Evolutionary conservation across 53 echinoderm and acorn worm genomes (phyloP).

Genomic region (Zoroaster sp.): DNA sequence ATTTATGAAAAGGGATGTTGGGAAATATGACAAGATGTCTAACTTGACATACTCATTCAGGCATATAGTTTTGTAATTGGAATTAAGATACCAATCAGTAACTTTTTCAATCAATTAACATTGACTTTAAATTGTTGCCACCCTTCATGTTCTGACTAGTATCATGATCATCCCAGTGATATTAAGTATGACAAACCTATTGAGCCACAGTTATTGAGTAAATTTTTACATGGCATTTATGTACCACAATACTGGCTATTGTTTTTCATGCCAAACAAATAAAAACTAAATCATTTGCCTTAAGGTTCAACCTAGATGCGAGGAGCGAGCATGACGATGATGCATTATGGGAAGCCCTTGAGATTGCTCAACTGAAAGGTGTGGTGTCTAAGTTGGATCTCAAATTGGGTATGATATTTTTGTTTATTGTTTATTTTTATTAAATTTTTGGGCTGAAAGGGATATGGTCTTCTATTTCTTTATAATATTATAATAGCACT

Average conservation of each 20-base stretch:
- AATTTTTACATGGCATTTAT: not conserved
- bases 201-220: not conserved
- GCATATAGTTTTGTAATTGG: no score
- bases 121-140: no score
- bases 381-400: conserved; percentile 72
- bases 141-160: no score
- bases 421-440: no score
- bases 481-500: no score
- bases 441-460: no score
- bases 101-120: not conserved
- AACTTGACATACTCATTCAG: no score
- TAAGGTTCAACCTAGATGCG: conserved; percentile 88
- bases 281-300: not conserved
- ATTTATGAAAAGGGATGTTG: no score
- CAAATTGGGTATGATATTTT: conserved; percentile 81
- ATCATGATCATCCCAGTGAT: no score
- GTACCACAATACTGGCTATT: not conserved
- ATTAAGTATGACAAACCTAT: not conserved
- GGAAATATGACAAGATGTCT: no score
- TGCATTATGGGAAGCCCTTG: conserved; percentile 82
- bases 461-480: no score
- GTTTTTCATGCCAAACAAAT: not conserved
- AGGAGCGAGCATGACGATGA: conserved; percentile 65
- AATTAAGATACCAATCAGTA: no score
- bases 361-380: conserved; percentile 90